Evolutionary conservation across 2,888 invertebrate genomes (phyloP).

Genomic region (Torymus aiolomorphi): DNA sequence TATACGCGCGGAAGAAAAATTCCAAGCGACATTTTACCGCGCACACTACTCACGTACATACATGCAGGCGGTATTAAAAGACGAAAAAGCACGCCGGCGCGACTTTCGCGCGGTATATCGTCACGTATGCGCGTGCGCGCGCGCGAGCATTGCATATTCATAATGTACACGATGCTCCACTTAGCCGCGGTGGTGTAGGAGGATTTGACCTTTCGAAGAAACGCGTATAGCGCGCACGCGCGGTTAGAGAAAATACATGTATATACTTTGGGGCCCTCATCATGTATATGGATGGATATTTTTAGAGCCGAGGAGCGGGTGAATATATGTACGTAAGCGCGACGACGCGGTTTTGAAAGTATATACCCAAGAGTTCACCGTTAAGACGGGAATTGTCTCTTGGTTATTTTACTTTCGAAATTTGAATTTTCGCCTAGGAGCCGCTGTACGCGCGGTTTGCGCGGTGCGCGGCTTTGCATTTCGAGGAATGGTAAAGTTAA

Average conservation of each 20-base stretch:
- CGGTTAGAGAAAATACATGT: slow-evolving; percentile 26
- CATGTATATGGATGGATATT: slow-evolving; percentile 18
- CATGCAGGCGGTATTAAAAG: slow-evolving; percentile 43
- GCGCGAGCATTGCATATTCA: slow-evolving; percentile 67
- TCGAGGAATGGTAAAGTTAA: neutral
- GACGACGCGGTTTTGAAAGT: slow-evolving; percentile 37
- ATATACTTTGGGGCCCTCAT: neutral
- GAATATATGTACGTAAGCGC: neutral
- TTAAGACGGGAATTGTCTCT: slow-evolving; percentile 34
- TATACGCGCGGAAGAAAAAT: slow-evolving; percentile 25
- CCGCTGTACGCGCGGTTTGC: no score
- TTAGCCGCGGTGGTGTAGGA: slow-evolving; percentile 66
- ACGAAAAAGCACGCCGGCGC: neutral
- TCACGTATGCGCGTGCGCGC: slow-evolving; percentile 58
- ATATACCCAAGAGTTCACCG: slow-evolving; percentile 10
- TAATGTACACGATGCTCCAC: slow-evolving; percentile 65
- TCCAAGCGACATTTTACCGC: slow-evolving; percentile 56
- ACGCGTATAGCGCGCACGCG: neutral
- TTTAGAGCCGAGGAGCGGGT: slow-evolving; percentile 1
- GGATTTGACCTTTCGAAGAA: slow-evolving; percentile 63
- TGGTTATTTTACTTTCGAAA: slow-evolving; percentile 10
- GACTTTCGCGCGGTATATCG: slow-evolving; percentile 59
- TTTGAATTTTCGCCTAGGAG: slow-evolving; percentile 13
- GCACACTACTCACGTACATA: slow-evolving; percentile 46
- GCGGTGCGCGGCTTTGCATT: neutral